These are phyloP conservation scores for Sebastes hopkinsi DNA, from an alignment of 2,797 vertebrate genomes.

Conservation along the genomic window DNA sequence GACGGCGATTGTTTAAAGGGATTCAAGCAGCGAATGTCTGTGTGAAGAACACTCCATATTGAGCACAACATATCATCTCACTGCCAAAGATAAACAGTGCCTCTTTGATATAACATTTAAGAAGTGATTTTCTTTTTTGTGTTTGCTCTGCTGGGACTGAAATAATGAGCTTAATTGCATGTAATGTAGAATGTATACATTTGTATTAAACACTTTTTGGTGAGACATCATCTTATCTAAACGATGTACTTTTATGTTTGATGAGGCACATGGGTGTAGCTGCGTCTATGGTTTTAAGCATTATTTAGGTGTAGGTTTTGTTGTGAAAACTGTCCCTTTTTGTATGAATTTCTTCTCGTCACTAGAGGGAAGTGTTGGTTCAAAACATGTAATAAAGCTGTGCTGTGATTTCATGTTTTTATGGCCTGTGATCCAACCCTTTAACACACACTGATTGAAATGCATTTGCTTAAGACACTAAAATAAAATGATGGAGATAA, in stretches of 20 bases:
- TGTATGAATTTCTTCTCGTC: slow-evolving; percentile 35
- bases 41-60: slow-evolving; percentile 2
- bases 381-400: slow-evolving; percentile 42
- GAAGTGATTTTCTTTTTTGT: neutral
- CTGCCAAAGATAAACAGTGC: slow-evolving; percentile 40
- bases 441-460: slow-evolving; percentile 4
- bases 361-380: slow-evolving; percentile 76
- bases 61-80: slow-evolving; percentile 7
- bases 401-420: slow-evolving; percentile 35
- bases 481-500: slow-evolving; percentile 12
- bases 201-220: neutral
- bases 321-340: slow-evolving; percentile 16
- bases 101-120: slow-evolving; percentile 8
- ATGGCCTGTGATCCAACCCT: slow-evolving; percentile 6
- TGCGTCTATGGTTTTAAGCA: slow-evolving; percentile 32
- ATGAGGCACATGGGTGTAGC: neutral
- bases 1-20: neutral
- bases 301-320: slow-evolving; percentile 25
- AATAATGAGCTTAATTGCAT: slow-evolving; percentile 17
- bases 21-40: neutral
- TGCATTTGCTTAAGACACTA: slow-evolving; percentile 1
- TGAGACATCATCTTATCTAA: neutral
- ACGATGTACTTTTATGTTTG: slow-evolving; percentile 16
- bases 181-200: neutral
- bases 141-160: slow-evolving; percentile 18